Percentiles rank a stretch among this genome's conserved stretches.
Evolutionary conservation across 64 coral and sea anemone genomes (phyloP).

Genomic region (Cladopsammia gracilis): DNA sequence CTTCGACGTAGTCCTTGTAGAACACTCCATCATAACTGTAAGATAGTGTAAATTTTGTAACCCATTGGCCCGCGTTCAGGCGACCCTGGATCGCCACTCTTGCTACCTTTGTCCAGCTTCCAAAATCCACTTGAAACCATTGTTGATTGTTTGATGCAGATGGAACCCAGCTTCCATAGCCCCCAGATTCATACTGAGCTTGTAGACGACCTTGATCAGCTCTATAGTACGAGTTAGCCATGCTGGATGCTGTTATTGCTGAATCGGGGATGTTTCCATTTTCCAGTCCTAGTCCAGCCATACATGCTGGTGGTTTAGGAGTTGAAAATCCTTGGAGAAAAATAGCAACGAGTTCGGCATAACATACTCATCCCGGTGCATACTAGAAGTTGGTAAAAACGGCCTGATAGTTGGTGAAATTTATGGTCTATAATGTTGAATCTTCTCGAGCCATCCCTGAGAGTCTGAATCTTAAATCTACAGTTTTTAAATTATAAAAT

Average conservation of each 20-base stretch:
- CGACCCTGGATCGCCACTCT: slow-evolving; percentile 48
- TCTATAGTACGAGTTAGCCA: not conserved
- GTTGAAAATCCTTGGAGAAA: not conserved
- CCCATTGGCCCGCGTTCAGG: slow-evolving; percentile 21
- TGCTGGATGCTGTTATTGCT: slow-evolving; percentile 31
- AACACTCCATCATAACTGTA: slow-evolving; percentile 64
- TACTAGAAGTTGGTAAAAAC: no score
- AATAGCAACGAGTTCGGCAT: not conserved
- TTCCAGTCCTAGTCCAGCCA: slow-evolving; percentile 40
- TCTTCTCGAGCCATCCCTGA: no score
- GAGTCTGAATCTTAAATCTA: no score
- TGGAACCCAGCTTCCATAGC: slow-evolving; percentile 25
- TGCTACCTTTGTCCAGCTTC: slow-evolving; percentile 34
- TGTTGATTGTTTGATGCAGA: slow-evolving; percentile 1
- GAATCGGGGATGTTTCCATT: slow-evolving; percentile 10
- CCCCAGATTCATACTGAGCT: not conserved
- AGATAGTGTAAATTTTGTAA: slow-evolving; percentile 25
- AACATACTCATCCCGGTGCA: not conserved
- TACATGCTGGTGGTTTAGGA: slow-evolving; percentile 2
- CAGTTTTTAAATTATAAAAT: no score
- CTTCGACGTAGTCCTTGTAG: slow-evolving; percentile 2
- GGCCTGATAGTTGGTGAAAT: no score
- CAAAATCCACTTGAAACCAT: slow-evolving; percentile 60
- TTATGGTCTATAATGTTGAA: no score
- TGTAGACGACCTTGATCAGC: slow-evolving; percentile 25